Base-by-base conservation (phyloP, 2,888 invertebrate genomes). In the Leistus spinibarbis region DNA sequence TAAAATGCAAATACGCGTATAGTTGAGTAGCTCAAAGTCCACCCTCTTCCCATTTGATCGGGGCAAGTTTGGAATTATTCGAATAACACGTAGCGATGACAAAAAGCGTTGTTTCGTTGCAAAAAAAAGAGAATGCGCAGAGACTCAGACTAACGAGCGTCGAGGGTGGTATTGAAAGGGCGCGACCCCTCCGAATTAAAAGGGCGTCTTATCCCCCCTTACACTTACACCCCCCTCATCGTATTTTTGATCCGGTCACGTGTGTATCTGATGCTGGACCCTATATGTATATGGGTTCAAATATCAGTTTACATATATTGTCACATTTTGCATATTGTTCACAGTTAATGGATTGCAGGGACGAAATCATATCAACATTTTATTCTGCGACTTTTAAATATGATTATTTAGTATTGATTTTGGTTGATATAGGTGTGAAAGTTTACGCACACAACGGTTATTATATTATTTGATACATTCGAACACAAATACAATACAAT, bases 181-280 rank as follows among this genome's bases (percentile, higher is more conserved):
- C 84, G 84, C 84, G 84, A 85, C 85, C 85, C 85, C 82, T 81
- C 81, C 80, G 84, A 85, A 85, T 84, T 84, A 84, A 62, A 82
- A 84, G 83, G 82, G 82, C 84, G 81, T 40, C 22, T 10, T 23
- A 22, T 22, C 63, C 63, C 27, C 64, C 16, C 64, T 64, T 17
- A n/a, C 64, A 74, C 69, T 75, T 64, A 70, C 69, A 66, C 73
- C 63, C 71, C 69, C 75, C 62, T n/a, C n/a, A n/a, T n/a, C n/a
- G 68, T 77, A 27, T 74, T 77, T 77, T 77, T 77, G 71, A 60
- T 40, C 60, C 60, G 60, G 60, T 60, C 60, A 60, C 60, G 60
- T 17, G 60, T 60, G 17, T 22, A 60, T 20, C 60, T 27, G 27
- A 27, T 27, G 40, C 13, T 40, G 40, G 13, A 40, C 40, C 40